A percentile compares a stretch with the other conserved stretches of the same genome.
phyloP scores from a whole-genome alignment of 2,113 vertebrate species.

The Misgurnus anguillicaudatus region DNA sequence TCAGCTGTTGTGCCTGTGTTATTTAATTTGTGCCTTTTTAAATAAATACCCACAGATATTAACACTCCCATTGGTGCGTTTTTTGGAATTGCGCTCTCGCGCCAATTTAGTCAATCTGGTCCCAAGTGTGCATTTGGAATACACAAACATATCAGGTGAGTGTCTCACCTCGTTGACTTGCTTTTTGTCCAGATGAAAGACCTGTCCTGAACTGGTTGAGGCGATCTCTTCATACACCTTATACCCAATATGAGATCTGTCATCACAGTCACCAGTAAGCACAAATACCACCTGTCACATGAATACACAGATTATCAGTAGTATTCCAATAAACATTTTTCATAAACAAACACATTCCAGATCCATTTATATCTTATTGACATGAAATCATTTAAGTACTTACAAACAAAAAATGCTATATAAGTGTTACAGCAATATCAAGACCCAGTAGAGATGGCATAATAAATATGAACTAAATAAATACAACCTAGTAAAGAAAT shows the following conservation, averaged over 20 bases:
- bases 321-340: not conserved
- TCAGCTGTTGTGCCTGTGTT: no score
- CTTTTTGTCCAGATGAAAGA: constrained; percentile 97
- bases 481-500: not conserved
- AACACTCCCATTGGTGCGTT: no score
- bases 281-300: constrained; percentile 91
- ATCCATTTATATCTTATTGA: not conserved
- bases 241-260: constrained; percentile 90
- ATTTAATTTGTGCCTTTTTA: no score
- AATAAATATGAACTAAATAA: no score
- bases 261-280: constrained; percentile 96
- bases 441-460: no score
- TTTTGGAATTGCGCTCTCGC: no score
- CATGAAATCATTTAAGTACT: not conserved
- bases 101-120: no score
- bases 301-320: constrained; percentile 36
- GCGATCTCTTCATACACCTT: constrained; percentile 98
- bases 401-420: not conserved
- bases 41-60: no score
- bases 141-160: no score
- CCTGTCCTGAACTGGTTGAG: constrained; percentile 96
- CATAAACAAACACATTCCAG: not conserved
- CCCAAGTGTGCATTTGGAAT: no score
- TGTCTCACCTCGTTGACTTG: constrained; percentile 96
- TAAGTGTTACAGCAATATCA: no score